Evolutionary conservation across 2,888 invertebrate genomes (phyloP).

Genomic region (Caenorhabditis virilis): DNA sequence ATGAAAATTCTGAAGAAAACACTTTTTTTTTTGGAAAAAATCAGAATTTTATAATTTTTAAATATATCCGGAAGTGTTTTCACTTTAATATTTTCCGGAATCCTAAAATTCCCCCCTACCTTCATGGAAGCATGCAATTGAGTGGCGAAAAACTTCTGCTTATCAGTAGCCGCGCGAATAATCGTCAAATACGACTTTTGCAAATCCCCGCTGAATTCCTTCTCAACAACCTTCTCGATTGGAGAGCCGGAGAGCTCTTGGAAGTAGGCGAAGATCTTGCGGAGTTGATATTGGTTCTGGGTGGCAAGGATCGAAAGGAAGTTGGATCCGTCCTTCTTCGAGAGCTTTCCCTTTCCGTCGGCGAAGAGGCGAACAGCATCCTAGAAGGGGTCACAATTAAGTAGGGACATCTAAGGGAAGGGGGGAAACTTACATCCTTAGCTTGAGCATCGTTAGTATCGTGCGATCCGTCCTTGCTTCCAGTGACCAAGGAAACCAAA

Average conservation of each 20-base stretch:
- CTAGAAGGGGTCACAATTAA: constrained; percentile 19
- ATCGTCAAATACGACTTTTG: constrained; percentile 47
- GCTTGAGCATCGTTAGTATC: constrained; percentile 44
- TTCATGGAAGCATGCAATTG: constrained; percentile 62
- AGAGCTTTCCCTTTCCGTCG: constrained; percentile 55
- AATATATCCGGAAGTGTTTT: no score
- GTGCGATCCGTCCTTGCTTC: constrained; percentile 57
- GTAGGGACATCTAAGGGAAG: not conserved
- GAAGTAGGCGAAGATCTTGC: constrained; percentile 53
- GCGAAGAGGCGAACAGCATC: constrained; percentile 57
- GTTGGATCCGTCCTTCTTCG: constrained; percentile 47
- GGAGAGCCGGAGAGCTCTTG: constrained; percentile 40
- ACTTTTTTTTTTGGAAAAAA: no score
- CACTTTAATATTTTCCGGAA: no score
- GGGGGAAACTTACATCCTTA: constrained; percentile 35
- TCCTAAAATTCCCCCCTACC: constrained; percentile 30
- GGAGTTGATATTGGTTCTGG: constrained; percentile 57
- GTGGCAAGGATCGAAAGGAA: constrained; percentile 56
- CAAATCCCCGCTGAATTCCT: constrained; percentile 62
- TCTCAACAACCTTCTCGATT: constrained; percentile 56
- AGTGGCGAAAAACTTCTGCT: constrained; percentile 63
- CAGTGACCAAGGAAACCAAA: constrained; percentile 59
- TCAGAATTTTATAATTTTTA: no score
- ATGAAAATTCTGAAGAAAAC: no score
- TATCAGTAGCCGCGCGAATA: constrained; percentile 47